These are phyloP conservation scores for Pseudoips prasinana DNA, from an alignment of 2,888 invertebrate species.

Conservation along the genomic window DNA sequence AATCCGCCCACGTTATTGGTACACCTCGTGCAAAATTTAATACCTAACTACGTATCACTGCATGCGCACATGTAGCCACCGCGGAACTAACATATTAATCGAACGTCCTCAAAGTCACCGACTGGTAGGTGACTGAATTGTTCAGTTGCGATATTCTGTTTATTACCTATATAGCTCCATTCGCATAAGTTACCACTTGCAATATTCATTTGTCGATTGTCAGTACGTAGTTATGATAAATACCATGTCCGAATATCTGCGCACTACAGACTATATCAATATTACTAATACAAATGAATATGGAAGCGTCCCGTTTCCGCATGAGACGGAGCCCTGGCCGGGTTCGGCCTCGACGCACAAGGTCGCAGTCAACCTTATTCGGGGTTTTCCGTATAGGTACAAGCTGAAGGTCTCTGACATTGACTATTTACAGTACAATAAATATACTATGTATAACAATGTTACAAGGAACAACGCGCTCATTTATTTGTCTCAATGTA, in stretches of 20 bases:
- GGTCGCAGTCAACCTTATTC: slow-evolving; percentile 55
- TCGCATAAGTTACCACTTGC: too few relatives aligned
- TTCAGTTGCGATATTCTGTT: too few relatives aligned
- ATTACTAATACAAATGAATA: slow-evolving; percentile 16
- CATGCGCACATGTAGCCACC: slow-evolving; percentile 43
- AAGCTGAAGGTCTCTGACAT: slow-evolving; percentile 63
- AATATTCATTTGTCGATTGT: too few relatives aligned
- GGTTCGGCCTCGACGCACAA: slow-evolving; percentile 56
- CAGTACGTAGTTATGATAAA: too few relatives aligned
- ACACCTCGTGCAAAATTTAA: slow-evolving; percentile 73
- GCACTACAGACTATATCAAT: slow-evolving; percentile 17
- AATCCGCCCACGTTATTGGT: slow-evolving; percentile 48
- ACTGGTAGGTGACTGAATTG: too few relatives aligned
- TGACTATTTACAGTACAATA: slow-evolving; percentile 54
- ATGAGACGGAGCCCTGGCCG: slow-evolving; percentile 38
- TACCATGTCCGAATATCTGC: too few relatives aligned
- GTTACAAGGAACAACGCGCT: slow-evolving; percentile 36
- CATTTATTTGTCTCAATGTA: slow-evolving; percentile 30
- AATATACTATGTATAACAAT: slow-evolving; percentile 34
- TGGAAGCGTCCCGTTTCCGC: slow-evolving; percentile 51
- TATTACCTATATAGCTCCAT: too few relatives aligned
- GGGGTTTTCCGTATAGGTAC: slow-evolving; percentile 65
- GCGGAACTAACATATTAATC: slow-evolving; percentile 45
- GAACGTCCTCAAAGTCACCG: slow-evolving; percentile 3
- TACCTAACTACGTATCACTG: slow-evolving; percentile 38